phyloP scores from a whole-genome alignment of 2,888 invertebrate species.

The Rotaria socialis region DNA sequence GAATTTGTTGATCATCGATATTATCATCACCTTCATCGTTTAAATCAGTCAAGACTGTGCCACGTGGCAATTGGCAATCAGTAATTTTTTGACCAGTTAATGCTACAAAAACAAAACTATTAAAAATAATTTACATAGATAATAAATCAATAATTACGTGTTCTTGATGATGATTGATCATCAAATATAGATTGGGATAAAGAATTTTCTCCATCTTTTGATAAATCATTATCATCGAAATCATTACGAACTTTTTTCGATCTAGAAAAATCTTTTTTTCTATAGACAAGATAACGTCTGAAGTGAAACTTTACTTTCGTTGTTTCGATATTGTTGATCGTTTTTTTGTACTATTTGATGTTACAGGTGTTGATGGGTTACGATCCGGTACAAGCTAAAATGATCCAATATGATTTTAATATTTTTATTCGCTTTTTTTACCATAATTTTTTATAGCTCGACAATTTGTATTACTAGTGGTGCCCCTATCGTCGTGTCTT shows the following conservation, averaged over 20 bases:
- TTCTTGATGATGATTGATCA: constrained; percentile 19
- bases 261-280: neutral
- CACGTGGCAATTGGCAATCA: constrained; percentile 34
- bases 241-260: constrained; percentile 8
- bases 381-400: constrained; percentile 35
- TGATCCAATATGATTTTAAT: neutral
- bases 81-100: neutral
- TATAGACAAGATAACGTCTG: neutral
- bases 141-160: neutral
- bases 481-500: neutral
- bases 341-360: neutral
- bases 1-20: constrained; percentile 24
- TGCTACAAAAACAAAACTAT: neutral
- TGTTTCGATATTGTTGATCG: constrained; percentile 1
- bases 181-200: constrained; percentile 24
- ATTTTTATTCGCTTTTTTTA: neutral
- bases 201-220: constrained; percentile 34
- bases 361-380: neutral
- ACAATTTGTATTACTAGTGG: constrained; percentile 19
- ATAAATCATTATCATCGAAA: constrained; percentile 34
- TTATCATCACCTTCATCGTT: constrained; percentile 32
- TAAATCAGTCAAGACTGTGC: constrained; percentile 25
- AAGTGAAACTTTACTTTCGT: neutral
- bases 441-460: neutral
- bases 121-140: neutral